Evolutionary conservation across 2,113 vertebrate genomes (phyloP).

Genomic region (Sphaerodactylus townsendi): DNA sequence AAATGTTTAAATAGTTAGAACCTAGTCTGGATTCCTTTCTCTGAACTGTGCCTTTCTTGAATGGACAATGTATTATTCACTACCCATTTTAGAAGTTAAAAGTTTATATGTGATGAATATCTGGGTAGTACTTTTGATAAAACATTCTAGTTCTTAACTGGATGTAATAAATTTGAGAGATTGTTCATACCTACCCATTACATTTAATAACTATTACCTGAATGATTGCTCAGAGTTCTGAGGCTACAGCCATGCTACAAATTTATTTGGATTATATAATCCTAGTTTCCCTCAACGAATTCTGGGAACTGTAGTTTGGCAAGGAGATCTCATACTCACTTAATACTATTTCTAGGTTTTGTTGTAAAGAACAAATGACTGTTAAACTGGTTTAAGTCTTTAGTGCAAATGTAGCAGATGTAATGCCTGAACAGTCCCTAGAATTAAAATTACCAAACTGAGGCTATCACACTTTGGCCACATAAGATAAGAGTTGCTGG

Average conservation of each 20-base stretch:
- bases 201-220: neutral
- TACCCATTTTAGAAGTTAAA: no score
- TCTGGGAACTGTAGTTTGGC: neutral
- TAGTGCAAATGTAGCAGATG: no score
- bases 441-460: no score
- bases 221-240: neutral
- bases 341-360: no score
- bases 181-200: neutral
- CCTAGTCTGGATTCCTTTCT: neutral
- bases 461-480: no score
- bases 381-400: no score
- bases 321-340: neutral
- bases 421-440: no score
- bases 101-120: neutral
- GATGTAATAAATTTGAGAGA: neutral
- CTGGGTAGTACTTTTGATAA: neutral
- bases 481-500: no score
- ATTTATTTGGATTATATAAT: neutral
- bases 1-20: neutral
- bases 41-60: neutral
- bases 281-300: neutral
- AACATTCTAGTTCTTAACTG: neutral
- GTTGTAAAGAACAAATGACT: no score
- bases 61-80: neutral
- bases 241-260: neutral